Evolutionary conservation across 2,113 vertebrate genomes (phyloP).

Genomic region (Piaya cayana): DNA sequence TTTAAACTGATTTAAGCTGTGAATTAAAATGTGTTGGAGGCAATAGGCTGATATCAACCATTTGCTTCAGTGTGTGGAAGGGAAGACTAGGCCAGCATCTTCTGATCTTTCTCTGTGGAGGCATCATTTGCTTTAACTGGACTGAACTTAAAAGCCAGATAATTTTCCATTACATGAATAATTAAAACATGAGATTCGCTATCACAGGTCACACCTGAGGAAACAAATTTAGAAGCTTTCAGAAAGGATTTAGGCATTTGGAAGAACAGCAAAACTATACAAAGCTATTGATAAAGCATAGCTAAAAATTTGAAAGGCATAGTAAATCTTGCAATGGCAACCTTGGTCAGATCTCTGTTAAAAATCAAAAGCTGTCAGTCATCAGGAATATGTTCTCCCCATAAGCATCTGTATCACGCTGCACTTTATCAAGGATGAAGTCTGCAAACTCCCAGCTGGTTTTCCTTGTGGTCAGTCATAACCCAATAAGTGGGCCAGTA

Average conservation of each 20-base stretch:
- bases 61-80: not conserved
- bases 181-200: conserved; percentile 1
- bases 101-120: not conserved
- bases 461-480: not conserved
- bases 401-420: not conserved
- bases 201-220: not conserved
- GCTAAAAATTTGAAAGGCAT: not conserved
- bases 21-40: not conserved
- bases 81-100: not conserved
- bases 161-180: not conserved
- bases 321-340: not conserved
- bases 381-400: not conserved
- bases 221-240: not conserved
- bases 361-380: not conserved
- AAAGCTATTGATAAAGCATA: not conserved
- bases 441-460: not conserved
- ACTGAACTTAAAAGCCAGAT: not conserved
- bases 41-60: not conserved
- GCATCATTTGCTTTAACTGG: not conserved
- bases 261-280: not conserved
- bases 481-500: not conserved
- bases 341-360: not conserved
- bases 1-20: not conserved
- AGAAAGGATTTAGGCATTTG: not conserved
- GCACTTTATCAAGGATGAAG: not conserved